Evolutionary conservation across 1,140 invertebrate genomes (phyloP).

Genomic region (Drosophila carrolli): DNA sequence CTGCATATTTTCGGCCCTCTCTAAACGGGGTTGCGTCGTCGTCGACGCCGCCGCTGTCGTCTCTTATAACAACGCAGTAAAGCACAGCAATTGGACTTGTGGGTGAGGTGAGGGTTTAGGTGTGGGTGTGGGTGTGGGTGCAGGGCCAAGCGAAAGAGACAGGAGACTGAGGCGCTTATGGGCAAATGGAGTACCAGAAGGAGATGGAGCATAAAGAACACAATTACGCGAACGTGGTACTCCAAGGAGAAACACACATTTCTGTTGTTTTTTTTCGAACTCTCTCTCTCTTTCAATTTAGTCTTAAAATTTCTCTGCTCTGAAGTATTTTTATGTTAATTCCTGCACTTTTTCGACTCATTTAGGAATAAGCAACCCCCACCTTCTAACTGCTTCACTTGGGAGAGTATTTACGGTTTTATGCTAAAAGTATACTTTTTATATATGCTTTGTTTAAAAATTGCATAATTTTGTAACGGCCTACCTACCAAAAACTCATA

Average conservation of each 20-base stretch:
- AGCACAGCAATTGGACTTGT: conserved; percentile 29
- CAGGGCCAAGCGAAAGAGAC: conserved; percentile 38
- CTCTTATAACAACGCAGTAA: conserved; percentile 51
- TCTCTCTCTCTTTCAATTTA: conserved; percentile 6
- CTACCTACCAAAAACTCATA: background rate
- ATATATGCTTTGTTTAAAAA: background rate
- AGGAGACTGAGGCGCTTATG: conserved; percentile 13
- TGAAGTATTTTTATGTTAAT: conserved; percentile 41
- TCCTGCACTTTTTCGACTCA: conserved; percentile 22
- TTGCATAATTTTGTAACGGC: background rate
- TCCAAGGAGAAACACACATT: conserved; percentile 14
- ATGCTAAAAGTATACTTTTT: background rate
- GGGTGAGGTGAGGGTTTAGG: conserved; percentile 37
- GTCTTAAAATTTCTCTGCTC: conserved; percentile 35
- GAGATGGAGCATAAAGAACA: conserved; percentile 57
- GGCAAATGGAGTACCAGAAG: conserved; percentile 33
- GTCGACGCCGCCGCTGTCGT: conserved; percentile 20
- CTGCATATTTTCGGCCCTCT: conserved; percentile 34
- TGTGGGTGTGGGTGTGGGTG: conserved; percentile 14
- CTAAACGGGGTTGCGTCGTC: conserved; percentile 12
- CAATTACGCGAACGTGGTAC: conserved; percentile 59
- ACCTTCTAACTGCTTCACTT: conserved; percentile 5
- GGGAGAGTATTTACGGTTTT: background rate
- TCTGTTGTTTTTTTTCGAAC: conserved; percentile 20
- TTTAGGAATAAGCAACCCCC: conserved; percentile 27